Percentiles rank a stretch among this genome's conserved stretches.
These are phyloP conservation scores for Eurystomus gularis DNA, from an alignment of 2,113 vertebrate species.

Conservation along the genomic window DNA sequence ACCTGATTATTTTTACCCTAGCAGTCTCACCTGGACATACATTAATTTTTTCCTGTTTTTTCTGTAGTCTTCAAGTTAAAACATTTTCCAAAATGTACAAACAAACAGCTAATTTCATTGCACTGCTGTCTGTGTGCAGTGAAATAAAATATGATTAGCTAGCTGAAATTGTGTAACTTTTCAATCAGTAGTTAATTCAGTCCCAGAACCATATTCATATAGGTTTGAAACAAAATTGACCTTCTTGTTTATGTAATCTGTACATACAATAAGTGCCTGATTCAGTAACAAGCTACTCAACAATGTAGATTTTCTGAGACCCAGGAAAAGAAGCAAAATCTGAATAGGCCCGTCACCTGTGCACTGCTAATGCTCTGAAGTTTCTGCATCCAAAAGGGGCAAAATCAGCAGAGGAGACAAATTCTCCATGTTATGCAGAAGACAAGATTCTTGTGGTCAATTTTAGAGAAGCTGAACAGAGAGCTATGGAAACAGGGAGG, in stretches of 20 bases:
- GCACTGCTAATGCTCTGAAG: background rate
- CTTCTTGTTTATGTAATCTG: constrained; percentile 63
- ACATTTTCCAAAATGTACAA: constrained; percentile 49
- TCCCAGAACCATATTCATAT: constrained; percentile 29
- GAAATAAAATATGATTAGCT: constrained; percentile 46
- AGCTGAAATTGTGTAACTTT: constrained; percentile 53
- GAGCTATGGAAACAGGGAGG: background rate
- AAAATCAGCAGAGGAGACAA: background rate
- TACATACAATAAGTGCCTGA: constrained; percentile 56
- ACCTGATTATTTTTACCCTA: background rate
- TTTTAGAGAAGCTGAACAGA: background rate
- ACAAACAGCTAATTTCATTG: constrained; percentile 69
- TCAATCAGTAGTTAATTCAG: constrained; percentile 54
- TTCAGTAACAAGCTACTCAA: constrained; percentile 52
- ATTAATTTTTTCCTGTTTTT: background rate
- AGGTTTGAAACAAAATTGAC: constrained; percentile 67
- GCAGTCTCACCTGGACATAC: background rate
- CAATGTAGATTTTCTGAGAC: constrained; percentile 1
- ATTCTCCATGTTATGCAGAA: background rate
- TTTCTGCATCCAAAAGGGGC: background rate
- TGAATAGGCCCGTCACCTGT: constrained; percentile 43
- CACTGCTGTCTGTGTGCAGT: constrained; percentile 45
- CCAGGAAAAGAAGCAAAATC: background rate
- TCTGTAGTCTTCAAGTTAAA: background rate
- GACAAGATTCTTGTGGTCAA: background rate